Conservation (phyloP, 2,113 vertebrate species). For the Oceanites oceanicus region DNA sequence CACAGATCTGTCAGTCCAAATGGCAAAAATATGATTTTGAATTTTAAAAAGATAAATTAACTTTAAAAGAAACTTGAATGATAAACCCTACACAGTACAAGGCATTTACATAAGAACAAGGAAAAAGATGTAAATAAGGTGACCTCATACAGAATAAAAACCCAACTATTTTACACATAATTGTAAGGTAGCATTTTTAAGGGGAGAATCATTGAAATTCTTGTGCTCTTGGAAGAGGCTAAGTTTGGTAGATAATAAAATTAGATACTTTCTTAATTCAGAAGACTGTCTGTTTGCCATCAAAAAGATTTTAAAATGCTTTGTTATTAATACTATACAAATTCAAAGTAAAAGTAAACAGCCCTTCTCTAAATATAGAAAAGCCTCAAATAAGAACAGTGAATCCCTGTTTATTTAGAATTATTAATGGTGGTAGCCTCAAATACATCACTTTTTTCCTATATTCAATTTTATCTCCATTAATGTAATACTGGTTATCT, state of each 20-base stretch:
- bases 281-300: neutral
- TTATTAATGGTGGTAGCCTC: neutral
- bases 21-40: neutral
- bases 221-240: neutral
- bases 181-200: neutral
- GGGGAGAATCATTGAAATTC: neutral
- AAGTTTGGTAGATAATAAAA: neutral
- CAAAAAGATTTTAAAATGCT: neutral
- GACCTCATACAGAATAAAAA: neutral
- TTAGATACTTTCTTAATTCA: neutral
- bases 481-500: neutral
- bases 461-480: neutral
- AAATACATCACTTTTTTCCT: neutral
- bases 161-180: neutral
- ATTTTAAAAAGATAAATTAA: neutral
- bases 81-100: neutral
- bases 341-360: neutral
- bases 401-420: neutral
- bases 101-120: neutral
- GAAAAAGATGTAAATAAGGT: neutral
- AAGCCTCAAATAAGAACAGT: neutral
- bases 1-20: slow-evolving; percentile 41
- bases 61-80: neutral
- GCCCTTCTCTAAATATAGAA: neutral
- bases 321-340: neutral